Base-by-base conservation (phyloP, 2,113 vertebrate genomes). In the Sander lucioperca region DNA sequence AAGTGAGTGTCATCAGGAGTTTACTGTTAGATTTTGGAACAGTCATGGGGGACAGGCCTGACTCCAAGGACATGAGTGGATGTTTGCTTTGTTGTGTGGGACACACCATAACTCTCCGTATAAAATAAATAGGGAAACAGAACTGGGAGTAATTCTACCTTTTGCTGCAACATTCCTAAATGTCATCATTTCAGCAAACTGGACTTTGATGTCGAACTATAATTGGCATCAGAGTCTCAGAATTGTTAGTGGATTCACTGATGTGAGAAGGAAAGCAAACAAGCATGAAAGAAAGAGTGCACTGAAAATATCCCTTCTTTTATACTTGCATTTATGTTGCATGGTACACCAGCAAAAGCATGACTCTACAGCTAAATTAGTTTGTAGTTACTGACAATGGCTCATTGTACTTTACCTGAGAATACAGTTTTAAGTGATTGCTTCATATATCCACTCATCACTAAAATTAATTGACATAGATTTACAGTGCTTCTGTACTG, bases 1-100 rank as follows among this genome's bases (percentile, higher is more conserved):
- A 85, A 11, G 47, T 66, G 61, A 79, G 25, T 36, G 65, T 71
- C 69, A 88, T 85, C 59, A 27, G n/a, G 50, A 88, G 58, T 88
- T 83, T 78, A 21, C 50, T 54, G 65, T 79, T 78, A 51, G 48
- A 80, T 74, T 25, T 72, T 3, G 39, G 64, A 72, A 78, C 53
- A 62, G 57, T 84, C 74, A 53, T 13, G 1, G 0, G 33, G 51
- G 68, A 58, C 53, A 53, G 8, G 27, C n/a, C 65, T 4, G 58
- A 82, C 33, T 71, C 51, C 75, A 79, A 75, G 71, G 79, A 79
- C 68, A 48, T 12, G 10, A 65, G 13, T 21, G 68, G 5, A 50
- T 57, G 48, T 36, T 65, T 58, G 21, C 77, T 78, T 79, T 79
- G 11, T 54, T 82, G 54, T 53, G 59, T 1, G 10, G 23, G 48